A percentile compares a stretch with the other conserved stretches of the same genome.
These are phyloP conservation scores for Parauchenoglanis punctatus DNA, from an alignment of 2,797 vertebrate species.

Conservation along the genomic window DNA sequence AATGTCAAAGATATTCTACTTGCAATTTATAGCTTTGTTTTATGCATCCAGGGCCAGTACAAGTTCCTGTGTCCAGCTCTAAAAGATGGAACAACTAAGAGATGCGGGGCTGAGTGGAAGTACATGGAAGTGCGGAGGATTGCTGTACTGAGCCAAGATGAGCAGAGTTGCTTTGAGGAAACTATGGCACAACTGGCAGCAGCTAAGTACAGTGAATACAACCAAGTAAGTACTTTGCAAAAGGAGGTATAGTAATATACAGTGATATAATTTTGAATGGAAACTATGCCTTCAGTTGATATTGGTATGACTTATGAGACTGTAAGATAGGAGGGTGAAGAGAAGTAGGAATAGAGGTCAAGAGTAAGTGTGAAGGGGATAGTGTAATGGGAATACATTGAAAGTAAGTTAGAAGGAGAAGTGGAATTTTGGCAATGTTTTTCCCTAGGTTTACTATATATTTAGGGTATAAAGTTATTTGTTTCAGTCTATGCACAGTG, in stretches of 20 bases:
- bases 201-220: conserved; percentile 66
- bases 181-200: conserved; percentile 63
- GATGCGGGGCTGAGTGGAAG: conserved; percentile 63
- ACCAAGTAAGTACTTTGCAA: conserved; percentile 63
- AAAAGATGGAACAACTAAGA: conserved; percentile 9
- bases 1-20: not conserved
- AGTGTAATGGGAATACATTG: not conserved
- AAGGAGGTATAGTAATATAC: not conserved
- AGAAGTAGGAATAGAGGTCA: not conserved
- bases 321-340: not conserved
- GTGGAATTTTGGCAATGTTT: too few relatives aligned
- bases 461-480: too few relatives aligned
- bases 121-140: conserved; percentile 72
- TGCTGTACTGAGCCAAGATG: conserved; percentile 67
- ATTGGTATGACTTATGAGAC: not conserved
- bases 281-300: too few relatives aligned
- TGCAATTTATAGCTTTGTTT: not conserved
- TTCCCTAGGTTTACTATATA: too few relatives aligned
- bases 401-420: too few relatives aligned
- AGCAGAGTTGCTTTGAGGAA: conserved; percentile 74
- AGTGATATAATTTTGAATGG: too few relatives aligned
- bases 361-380: not conserved
- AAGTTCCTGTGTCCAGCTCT: conserved; percentile 72
- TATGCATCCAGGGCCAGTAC: conserved; percentile 64
- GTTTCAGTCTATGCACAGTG: not conserved